A percentile compares a stretch with the other conserved stretches of the same genome.
Evolutionary conservation across 2,888 invertebrate species (phyloP).

Genomic region (Altica lythri): DNA sequence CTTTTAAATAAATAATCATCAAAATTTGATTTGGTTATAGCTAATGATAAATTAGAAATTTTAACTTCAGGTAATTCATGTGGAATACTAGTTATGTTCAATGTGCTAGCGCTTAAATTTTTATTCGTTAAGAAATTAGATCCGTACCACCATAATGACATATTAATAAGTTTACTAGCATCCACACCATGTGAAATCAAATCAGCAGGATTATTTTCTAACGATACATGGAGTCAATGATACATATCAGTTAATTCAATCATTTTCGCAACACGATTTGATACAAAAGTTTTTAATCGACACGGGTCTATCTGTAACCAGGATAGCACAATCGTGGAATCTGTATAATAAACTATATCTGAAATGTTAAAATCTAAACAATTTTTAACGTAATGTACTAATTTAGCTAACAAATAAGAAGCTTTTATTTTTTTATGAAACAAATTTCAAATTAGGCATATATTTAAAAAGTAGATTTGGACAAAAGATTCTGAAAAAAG

Average conservation of each 20-base stretch:
- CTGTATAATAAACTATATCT: neutral
- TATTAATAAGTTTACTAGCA: neutral
- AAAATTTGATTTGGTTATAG: too few relatives aligned
- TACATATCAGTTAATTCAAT: neutral
- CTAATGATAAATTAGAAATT: too few relatives aligned
- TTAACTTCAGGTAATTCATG: neutral
- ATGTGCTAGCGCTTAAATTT: neutral
- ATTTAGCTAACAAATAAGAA: neutral
- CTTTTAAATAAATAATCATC: too few relatives aligned
- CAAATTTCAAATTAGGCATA: too few relatives aligned
- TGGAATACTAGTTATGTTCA: neutral
- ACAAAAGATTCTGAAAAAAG: too few relatives aligned
- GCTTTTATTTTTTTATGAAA: too few relatives aligned
- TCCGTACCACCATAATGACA: neutral
- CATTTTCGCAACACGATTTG: conserved; percentile 8
- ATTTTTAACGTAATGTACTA: neutral
- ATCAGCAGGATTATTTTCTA: conserved; percentile 1
- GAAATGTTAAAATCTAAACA: neutral
- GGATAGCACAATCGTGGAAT: neutral
- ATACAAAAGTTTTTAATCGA: conserved; percentile 3
- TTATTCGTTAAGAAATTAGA: neutral
- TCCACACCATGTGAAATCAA: conserved; percentile 1
- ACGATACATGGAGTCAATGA: conserved; percentile 1
- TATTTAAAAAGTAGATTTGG: too few relatives aligned
- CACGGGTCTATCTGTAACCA: neutral